Conservation (phyloP, 1,140 invertebrate genomes). For the Dolichoris vasculosae region DNA sequence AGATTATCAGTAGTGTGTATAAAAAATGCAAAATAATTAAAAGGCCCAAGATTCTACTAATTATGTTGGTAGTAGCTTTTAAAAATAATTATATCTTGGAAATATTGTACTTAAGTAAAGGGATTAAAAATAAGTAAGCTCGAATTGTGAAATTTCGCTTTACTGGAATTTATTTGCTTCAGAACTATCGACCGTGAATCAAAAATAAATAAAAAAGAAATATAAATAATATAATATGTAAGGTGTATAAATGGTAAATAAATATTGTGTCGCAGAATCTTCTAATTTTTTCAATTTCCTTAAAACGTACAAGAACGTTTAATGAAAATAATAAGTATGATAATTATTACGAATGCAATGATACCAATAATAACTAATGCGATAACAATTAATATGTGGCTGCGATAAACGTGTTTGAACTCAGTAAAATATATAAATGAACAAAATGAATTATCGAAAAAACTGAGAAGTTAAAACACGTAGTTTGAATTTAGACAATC, state of each 20-base stretch:
- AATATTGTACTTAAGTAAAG: background rate
- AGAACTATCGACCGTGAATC: background rate
- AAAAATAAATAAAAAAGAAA: background rate
- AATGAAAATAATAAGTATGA: background rate
- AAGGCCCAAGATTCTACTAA: background rate
- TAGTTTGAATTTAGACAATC: conserved; percentile 71
- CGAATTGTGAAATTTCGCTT: background rate
- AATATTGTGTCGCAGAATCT: background rate
- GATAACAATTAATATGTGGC: background rate
- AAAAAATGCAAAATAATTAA: conserved; percentile 6
- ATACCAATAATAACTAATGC: background rate
- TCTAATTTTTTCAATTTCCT: background rate
- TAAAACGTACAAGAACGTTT: background rate
- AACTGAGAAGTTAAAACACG: background rate
- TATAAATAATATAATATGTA: background rate
- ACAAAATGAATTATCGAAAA: conserved; percentile 17
- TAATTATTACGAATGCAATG: background rate
- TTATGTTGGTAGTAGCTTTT: conserved; percentile 7
- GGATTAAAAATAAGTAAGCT: background rate
- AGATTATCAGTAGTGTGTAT: background rate
- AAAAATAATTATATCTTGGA: background rate
- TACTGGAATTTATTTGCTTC: conserved; percentile 11
- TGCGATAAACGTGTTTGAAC: background rate
- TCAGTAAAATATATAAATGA: background rate
- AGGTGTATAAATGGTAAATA: background rate